Evolutionary conservation across 2,113 vertebrate species (phyloP).

Genomic region (Polypterus bichir): DNA sequence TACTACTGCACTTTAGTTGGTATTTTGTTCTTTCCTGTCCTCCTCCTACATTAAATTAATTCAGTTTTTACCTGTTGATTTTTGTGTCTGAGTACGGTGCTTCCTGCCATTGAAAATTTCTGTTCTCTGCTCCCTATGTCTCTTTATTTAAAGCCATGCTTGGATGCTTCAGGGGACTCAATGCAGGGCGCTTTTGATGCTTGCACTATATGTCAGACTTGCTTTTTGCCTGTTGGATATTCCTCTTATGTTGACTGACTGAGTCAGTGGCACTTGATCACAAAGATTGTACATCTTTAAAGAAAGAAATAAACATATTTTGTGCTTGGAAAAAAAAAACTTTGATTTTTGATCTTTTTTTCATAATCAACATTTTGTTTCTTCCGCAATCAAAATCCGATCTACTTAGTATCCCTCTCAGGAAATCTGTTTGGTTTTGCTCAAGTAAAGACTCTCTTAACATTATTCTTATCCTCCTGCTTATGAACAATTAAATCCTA

Average conservation of each 20-base stretch:
- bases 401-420: too few relatives aligned
- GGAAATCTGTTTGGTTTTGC: too few relatives aligned
- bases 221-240: constrained; percentile 56
- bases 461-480: too few relatives aligned
- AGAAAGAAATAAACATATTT: constrained; percentile 90
- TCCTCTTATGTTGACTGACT: constrained; percentile 47
- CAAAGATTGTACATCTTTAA: constrained; percentile 66
- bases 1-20: constrained; percentile 45
- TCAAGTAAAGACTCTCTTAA: too few relatives aligned
- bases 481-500: too few relatives aligned
- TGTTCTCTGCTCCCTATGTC: constrained; percentile 67
- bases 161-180: constrained; percentile 48
- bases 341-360: not conserved
- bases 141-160: constrained; percentile 48
- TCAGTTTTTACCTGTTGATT: constrained; percentile 64
- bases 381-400: too few relatives aligned
- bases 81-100: constrained; percentile 63
- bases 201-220: constrained; percentile 51
- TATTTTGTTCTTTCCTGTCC: constrained; percentile 41
- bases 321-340: constrained; percentile 58
- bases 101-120: constrained; percentile 73
- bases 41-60: constrained; percentile 46
- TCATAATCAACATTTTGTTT: constrained; percentile 17
- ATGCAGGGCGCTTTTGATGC: constrained; percentile 36
- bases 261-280: constrained; percentile 62